Evolutionary conservation across 2,113 vertebrate genomes (phyloP).

Genomic region (Anthoscopus minutus): DNA sequence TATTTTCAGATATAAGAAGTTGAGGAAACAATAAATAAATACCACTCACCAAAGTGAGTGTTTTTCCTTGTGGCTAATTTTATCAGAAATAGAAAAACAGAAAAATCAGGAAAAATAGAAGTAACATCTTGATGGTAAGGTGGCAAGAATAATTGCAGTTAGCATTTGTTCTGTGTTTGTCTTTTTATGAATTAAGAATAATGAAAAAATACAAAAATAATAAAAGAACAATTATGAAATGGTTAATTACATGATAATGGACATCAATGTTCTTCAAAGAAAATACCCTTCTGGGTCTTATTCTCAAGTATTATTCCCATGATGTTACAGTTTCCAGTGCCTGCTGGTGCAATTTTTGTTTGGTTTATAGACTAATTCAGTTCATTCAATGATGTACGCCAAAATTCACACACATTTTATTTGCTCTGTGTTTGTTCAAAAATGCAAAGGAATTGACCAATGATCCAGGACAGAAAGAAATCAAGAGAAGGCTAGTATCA

Average conservation of each 20-base stretch:
- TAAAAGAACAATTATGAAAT: background rate
- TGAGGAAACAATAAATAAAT: background rate
- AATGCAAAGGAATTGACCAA: fast-evolving
- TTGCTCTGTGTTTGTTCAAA: background rate
- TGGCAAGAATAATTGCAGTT: background rate
- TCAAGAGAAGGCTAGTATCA: background rate
- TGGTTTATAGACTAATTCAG: background rate
- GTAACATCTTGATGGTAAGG: background rate
- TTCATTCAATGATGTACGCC: background rate
- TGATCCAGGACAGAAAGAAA: background rate
- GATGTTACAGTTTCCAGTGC: background rate
- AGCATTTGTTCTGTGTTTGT: background rate
- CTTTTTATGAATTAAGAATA: background rate
- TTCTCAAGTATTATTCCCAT: background rate
- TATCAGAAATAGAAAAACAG: background rate
- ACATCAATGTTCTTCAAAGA: background rate
- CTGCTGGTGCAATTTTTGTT: background rate
- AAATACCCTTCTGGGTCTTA: background rate
- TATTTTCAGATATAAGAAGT: background rate
- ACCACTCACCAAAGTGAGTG: background rate
- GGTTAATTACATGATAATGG: background rate
- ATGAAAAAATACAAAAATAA: background rate
- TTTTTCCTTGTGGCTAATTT: background rate
- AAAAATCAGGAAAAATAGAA: background rate
- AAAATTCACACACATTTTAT: background rate